Conservation (phyloP, 2,113 vertebrate genomes). For the Hippocampus abdominalis region DNA sequence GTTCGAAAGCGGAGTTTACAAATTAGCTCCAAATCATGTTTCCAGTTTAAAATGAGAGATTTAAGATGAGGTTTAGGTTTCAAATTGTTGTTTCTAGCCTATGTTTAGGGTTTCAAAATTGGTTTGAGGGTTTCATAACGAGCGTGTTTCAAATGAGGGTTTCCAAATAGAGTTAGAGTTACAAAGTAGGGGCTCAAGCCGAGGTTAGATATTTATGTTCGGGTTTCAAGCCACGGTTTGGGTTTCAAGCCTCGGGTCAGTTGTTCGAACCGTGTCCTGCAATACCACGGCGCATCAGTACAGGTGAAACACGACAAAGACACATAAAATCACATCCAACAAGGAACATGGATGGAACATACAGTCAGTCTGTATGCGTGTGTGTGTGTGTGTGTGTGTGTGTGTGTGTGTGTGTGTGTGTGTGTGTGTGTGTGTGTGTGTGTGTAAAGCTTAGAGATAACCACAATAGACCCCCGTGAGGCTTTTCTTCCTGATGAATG, state of each 20-base stretch:
- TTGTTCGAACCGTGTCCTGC: background rate
- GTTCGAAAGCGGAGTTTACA: too few species aligned
- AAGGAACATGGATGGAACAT: background rate
- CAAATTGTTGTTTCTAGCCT: too few species aligned
- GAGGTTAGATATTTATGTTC: background rate
- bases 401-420: too few species aligned
- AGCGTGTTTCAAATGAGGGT: too few species aligned
- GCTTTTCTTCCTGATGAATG: background rate
- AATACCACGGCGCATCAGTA: background rate
- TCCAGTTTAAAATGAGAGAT: too few species aligned
- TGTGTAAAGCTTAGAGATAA: background rate
- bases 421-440: background rate
- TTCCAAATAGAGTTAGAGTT: background rate
- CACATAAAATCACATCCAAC: background rate
- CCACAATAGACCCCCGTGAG: background rate
- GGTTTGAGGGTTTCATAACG: too few species aligned
- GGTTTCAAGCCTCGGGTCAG: background rate
- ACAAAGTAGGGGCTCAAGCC: background rate
- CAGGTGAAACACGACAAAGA: background rate
- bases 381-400: background rate
- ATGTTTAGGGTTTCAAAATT: too few species aligned
- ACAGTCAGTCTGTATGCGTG: background rate
- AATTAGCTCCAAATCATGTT: too few species aligned
- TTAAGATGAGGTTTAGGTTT: too few species aligned
- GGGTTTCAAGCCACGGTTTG: background rate